Base-by-base conservation (phyloP, 2,888 invertebrate species). In the Hybos culiciformis region DNA sequence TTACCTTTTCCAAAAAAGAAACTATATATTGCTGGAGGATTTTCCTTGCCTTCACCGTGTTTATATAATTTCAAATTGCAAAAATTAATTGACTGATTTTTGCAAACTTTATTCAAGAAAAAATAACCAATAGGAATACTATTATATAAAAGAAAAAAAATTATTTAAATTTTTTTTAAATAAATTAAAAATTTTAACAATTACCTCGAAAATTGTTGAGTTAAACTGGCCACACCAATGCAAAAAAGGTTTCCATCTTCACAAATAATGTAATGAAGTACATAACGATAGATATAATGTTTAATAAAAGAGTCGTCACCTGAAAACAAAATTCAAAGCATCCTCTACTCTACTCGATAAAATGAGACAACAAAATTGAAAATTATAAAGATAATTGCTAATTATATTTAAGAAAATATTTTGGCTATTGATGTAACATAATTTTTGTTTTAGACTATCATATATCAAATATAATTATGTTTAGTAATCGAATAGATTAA, bases 191-290 rank as follows among this genome's bases (percentile, higher is more conserved):
- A 24, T 19, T n/a, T 11, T 24, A 36, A 23, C 43, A 62, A 67
- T 66, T 63, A 77, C 77, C 72, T 68, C 23, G 78, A 76, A 47
- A 74, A 66, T 17, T 71, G 62, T 31, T 70, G 61, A 1, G 83
- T 83, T 58, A 78, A 74, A 19, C 76, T 80, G 21, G 82, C 72
- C 39, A 71, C 67, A 12, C 78, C 78, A 7, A 82, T 70, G 43
- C 75, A 74, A 52, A 83, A 69, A 50, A 75, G 71, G 48, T 79
- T 77, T 1, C 82, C 83, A 60, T 82, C 80, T 49, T 77, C 76
- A 9, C 80, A 63, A 48, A 73, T 73, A 40, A 79, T 71, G 57
- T 77, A 81, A 60, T 83, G 82, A 46, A 81, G 68, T 4, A 73
- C 77, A 57, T 82, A 82, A 40, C 81, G 71, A 52, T 80, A 77